Base-by-base conservation (phyloP, 2,888 invertebrate species). In the Drosophila anomalata region DNA sequence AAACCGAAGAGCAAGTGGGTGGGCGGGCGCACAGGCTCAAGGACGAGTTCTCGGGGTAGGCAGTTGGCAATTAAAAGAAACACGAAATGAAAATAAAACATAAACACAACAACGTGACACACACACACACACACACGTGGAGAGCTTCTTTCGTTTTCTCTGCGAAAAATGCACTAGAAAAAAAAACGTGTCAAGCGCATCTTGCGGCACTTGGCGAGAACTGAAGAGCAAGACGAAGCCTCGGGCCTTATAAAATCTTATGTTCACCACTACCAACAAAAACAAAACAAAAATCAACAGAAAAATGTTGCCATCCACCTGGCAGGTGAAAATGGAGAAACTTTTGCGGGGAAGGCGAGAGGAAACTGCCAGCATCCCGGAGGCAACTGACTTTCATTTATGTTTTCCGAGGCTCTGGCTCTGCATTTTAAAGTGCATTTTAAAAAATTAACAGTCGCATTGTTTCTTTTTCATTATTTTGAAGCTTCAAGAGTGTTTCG, bases 21-120 rank as follows among this genome's bases (percentile, higher is more conserved):
- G 29, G 14, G 47, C 42, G 48, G 39, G 20, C 39, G 11, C 72
- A 42, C 11, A 42, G 46, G n/a, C 72, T 52, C 72, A 72, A 71
- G 70, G 72, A 71, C 72, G 39, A 33, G 67, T 29, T 31, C 20
- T 29, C 50, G 62, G 31, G 57, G 52, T 58, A 74, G 57, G 52
- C 58, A 74, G 74, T 61, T 58, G 63, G 75, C 59, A 75, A 75
- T 66, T 56, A 75, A 63, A 66, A 69, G 65, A 71, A 66, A 65
- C 71, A 76, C 65, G 75, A 59, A 76, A 74, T 58, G 59, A 60
- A 57, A 71, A 75, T 44, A 56, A 60, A 55, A 56, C 72, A 71
- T 61, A 76, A 59, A 69, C 58, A 68, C 36, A 68, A 48, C 58
- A 58, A 33, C 48, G 52, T 58, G 52, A 53, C 47, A 58, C 68